Evolutionary conservation across 2,113 vertebrate species (phyloP).

Genomic region (Prochilodus magdalenae): DNA sequence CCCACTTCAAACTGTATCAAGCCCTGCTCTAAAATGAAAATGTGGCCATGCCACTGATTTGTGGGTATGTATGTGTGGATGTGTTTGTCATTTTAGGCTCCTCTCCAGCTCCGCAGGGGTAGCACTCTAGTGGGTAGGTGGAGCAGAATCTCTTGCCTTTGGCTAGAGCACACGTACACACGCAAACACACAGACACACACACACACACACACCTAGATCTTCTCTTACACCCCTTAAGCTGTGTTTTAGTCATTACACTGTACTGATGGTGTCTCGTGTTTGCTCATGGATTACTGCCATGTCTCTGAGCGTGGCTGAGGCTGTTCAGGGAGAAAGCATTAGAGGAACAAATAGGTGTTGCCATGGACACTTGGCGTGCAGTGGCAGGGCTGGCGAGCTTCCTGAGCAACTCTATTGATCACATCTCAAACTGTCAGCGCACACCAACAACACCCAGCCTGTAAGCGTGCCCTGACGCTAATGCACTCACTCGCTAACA

Average conservation of each 20-base stretch:
- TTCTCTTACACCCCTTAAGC: conserved; percentile 19
- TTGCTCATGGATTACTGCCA: conserved; percentile 22
- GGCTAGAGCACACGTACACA: neutral
- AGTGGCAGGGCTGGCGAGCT: conserved; percentile 8
- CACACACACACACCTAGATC: neutral
- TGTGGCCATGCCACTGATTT: no score
- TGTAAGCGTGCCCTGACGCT: neutral
- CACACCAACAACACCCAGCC: neutral
- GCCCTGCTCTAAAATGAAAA: no score
- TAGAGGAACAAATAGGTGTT: conserved; percentile 40
- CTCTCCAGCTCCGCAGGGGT: neutral
- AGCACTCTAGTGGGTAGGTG: neutral
- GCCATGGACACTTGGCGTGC: conserved; percentile 43
- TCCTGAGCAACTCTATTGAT: conserved; percentile 36
- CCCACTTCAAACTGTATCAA: no score
- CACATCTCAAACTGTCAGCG: conserved; percentile 24
- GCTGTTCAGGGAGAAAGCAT: conserved; percentile 24
- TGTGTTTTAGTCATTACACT: conserved; percentile 17
- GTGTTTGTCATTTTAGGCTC: neutral
- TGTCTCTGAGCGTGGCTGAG: neutral
- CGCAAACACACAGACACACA: neutral
- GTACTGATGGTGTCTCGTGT: conserved; percentile 5
- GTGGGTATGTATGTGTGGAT: neutral
- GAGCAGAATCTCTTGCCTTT: conserved; percentile 22
- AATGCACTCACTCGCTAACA: neutral